phyloP scores from a whole-genome alignment of 2,888 invertebrate genomes.

The Drosophila longiperda region DNA sequence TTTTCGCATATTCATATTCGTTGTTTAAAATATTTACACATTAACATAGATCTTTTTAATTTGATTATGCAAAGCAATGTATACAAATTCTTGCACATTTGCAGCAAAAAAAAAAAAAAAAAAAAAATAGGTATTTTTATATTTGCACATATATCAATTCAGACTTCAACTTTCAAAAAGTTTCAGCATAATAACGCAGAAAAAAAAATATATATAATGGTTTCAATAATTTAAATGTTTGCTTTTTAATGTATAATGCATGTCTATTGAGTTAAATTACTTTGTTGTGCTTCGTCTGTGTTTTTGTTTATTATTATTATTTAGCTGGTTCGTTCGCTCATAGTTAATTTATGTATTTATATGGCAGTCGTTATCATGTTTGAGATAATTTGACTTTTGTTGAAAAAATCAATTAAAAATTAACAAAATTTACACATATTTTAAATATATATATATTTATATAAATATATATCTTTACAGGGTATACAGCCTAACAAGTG shows the following conservation, averaged over 20 bases:
- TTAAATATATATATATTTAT: slow-evolving; percentile 11
- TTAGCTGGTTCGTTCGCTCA: slow-evolving; percentile 17
- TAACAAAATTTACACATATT: slow-evolving; percentile 30
- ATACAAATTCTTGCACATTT: slow-evolving; percentile 16
- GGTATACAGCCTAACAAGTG: slow-evolving; percentile 39
- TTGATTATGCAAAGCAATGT: slow-evolving; percentile 12
- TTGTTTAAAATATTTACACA: slow-evolving; percentile 50
- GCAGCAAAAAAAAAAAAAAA: slow-evolving; percentile 9
- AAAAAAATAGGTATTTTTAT: slow-evolving; percentile 1
- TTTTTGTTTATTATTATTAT: slow-evolving; percentile 23
- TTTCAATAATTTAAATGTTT: slow-evolving; percentile 3
- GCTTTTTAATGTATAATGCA: background rate
- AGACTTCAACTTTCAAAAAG: slow-evolving; percentile 45
- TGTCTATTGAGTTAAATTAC: slow-evolving; percentile 1
- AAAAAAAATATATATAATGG: slow-evolving; percentile 7
- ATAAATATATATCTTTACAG: slow-evolving; percentile 21
- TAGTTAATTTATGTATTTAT: slow-evolving; percentile 48
- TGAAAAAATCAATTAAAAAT: slow-evolving; percentile 54
- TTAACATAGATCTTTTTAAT: slow-evolving; percentile 17
- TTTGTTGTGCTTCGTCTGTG: slow-evolving; percentile 19
- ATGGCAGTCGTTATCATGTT: slow-evolving; percentile 73
- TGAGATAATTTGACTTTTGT: slow-evolving; percentile 72
- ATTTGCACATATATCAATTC: slow-evolving; percentile 29
- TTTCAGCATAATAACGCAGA: slow-evolving; percentile 29
- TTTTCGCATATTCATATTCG: slow-evolving; percentile 66